Conservation (phyloP, 2,797 vertebrate genomes). For the Poecilia picta region DNA sequence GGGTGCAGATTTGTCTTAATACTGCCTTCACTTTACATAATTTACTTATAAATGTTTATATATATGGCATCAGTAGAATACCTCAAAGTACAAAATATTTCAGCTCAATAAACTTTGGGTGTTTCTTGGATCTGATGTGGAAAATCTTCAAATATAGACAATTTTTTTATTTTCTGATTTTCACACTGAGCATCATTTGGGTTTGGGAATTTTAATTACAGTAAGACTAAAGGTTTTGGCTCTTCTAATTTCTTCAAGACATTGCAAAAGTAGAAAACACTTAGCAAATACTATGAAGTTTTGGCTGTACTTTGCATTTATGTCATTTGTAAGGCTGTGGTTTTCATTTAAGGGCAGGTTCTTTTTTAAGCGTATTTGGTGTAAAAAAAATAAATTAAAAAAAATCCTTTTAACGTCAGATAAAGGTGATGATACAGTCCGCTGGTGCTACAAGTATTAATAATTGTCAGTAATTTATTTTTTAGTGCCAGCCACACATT, state of each 20-base stretch:
- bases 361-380: not conserved
- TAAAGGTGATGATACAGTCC: conserved; percentile 10
- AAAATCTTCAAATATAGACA: not conserved
- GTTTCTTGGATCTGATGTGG: not conserved
- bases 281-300: not conserved
- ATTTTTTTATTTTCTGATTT: not conserved
- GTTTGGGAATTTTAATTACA: not conserved
- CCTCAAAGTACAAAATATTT: not conserved
- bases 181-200: not conserved
- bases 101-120: not conserved
- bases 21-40: no score
- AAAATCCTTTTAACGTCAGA: conserved; percentile 49
- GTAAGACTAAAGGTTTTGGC: not conserved
- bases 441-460: conserved; percentile 52
- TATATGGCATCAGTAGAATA: not conserved
- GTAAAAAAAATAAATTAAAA: not conserved
- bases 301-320: not conserved
- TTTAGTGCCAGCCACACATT: conserved; percentile 42
- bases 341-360: not conserved
- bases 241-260: not conserved
- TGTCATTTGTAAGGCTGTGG: conserved; percentile 7
- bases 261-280: no score
- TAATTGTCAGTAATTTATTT: conserved; percentile 59
- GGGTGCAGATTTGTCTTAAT: no score
- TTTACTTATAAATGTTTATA: not conserved